Percentiles rank a stretch among this genome's conserved stretches.
Evolutionary conservation across 2,797 vertebrate genomes (phyloP).

Genomic region (Tauraco hartlaubi): DNA sequence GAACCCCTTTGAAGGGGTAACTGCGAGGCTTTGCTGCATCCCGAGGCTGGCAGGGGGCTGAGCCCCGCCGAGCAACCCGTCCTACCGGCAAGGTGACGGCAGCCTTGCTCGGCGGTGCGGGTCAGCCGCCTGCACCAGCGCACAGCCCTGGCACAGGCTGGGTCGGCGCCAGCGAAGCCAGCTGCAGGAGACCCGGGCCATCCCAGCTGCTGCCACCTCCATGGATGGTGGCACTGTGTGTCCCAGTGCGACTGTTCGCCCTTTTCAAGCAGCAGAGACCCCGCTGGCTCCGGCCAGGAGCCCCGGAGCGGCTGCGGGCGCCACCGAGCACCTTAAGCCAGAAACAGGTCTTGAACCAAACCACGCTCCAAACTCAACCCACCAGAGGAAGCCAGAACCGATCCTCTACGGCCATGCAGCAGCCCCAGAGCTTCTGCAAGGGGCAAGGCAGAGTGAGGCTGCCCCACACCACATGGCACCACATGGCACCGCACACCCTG

Average conservation of each 20-base stretch:
- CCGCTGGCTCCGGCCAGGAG: neutral
- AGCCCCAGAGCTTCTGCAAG: too few relatives aligned
- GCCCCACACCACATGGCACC: rapidly evolving
- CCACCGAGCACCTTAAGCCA: neutral
- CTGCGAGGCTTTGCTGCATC: neutral
- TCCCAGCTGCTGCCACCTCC: neutral
- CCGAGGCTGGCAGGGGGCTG: neutral
- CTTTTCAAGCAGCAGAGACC: neutral
- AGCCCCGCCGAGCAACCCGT: neutral
- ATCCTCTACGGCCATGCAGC: rapidly evolving
- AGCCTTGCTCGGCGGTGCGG: neutral
- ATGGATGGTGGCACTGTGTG: rapidly evolving
- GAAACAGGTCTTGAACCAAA: neutral
- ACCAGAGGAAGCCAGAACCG: neutral
- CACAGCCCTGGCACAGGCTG: neutral
- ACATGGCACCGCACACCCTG: neutral
- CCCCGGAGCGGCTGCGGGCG: rapidly evolving
- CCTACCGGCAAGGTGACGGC: rapidly evolving
- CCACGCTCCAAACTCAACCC: neutral
- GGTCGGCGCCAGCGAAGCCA: rapidly evolving
- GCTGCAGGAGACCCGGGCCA: neutral
- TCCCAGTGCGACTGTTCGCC: rapidly evolving
- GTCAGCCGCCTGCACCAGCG: neutral
- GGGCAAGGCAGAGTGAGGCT: neutral
- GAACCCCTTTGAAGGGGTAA: constrained; percentile 47